Evolutionary conservation across 2,888 invertebrate species (phyloP).

Genomic region (Brachyopa scutellaris): DNA sequence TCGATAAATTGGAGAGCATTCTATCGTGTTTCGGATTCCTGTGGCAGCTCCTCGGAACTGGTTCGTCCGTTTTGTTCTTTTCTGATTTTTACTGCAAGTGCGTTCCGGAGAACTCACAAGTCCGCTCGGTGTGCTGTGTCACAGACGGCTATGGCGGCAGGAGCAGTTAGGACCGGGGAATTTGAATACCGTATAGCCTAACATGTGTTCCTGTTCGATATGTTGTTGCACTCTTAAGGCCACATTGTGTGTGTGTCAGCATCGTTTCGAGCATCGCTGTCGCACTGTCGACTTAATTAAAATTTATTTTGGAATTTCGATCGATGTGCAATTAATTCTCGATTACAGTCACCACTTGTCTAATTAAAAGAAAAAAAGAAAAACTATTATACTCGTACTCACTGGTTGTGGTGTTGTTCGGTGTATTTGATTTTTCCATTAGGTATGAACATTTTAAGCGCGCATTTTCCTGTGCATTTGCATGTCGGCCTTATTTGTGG

Average conservation of each 20-base stretch:
- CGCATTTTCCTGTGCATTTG: conserved; percentile 44
- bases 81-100: conserved; percentile 7
- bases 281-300: conserved; percentile 71
- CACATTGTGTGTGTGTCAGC: conserved; percentile 45
- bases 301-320: conserved; percentile 73
- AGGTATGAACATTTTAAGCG: conserved; percentile 48
- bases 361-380: conserved; percentile 67
- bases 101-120: conserved; percentile 39
- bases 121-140: background rate
- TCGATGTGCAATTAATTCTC: conserved; percentile 73
- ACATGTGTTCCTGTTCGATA: conserved; percentile 67
- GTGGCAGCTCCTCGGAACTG: conserved; percentile 43
- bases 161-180: conserved; percentile 42
- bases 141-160: conserved; percentile 21
- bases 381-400: conserved; percentile 57
- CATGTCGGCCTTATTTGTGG: conserved; percentile 64
- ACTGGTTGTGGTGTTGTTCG: conserved; percentile 15
- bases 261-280: conserved; percentile 31
- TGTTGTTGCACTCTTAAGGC: conserved; percentile 64
- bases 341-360: conserved; percentile 72
- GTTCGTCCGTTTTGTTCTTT: conserved; percentile 16
- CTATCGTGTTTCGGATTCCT: conserved; percentile 66
- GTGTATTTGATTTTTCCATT: conserved; percentile 54
- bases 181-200: conserved; percentile 63
- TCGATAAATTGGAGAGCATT: conserved; percentile 73